Base-by-base conservation (phyloP, 2,113 vertebrate species). In the Tachysurus vachellii region DNA sequence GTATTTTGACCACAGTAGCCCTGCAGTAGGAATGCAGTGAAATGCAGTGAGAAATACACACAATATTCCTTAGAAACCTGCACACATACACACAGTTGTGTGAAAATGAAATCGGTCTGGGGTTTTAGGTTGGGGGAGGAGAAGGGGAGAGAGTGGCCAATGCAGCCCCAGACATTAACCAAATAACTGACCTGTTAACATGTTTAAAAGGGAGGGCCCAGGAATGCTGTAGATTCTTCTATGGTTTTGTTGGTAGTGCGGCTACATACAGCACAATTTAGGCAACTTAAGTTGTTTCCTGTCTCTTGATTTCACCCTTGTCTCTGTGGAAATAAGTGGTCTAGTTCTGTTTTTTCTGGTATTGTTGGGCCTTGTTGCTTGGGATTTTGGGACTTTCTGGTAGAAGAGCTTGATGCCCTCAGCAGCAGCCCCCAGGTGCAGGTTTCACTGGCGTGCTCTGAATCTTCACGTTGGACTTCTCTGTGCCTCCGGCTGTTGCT, bases 201-300 rank as follows among this genome's bases (percentile, higher is more conserved):
- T 90, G 90, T 90, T 85, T 82, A 92, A 84, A 89, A 87, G 88
- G 87, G 90, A 87, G 62, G 89, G 91, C 42, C 84, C 90, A 89
- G 71, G 54, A 85, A 28, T 59, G 70, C 17, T 81, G 85, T 79
- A 76, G 85, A 83, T 82, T 89, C 88, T 88, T 91, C 44, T 84
- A 86, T 83, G 80, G 75, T 87, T 82, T 95, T 95, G 97, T 96
- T 97, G 96, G 97, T 98, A 97, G 97, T 98, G 97, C 95, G 95
- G 96, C 97, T 98, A 98, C 96, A 97, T 97, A 99, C 97, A 98
- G 97, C 97, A 98, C 96, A 97, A 98, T 95, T 97, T 96, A 96
- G 97, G 96, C 96, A 96, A 96, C 95, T 93, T 93, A 88, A 89
- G 92, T 92, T 91, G 90, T 89, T 93, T 93, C 92, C 96, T 95